Evolutionary conservation across 2,888 invertebrate genomes (phyloP).

Genomic region (Drosophila phalerata): DNA sequence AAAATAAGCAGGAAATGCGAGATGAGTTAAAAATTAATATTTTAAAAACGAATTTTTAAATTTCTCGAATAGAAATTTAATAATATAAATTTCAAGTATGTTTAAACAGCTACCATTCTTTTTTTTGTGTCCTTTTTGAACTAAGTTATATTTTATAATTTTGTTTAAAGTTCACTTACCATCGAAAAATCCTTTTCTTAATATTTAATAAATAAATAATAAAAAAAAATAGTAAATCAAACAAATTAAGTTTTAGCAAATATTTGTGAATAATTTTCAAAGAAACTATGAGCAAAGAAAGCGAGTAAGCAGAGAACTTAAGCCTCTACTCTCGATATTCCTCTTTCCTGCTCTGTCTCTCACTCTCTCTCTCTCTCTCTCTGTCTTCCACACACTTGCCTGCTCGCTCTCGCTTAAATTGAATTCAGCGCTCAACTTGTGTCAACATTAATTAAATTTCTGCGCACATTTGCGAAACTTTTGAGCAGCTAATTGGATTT

Average conservation of each 20-base stretch:
- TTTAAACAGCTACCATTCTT: no score
- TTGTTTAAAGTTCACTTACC: no score
- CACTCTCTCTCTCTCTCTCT: not conserved
- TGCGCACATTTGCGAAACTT: conserved; percentile 74
- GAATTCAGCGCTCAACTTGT: conserved; percentile 60
- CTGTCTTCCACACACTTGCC: not conserved
- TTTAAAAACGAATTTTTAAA: no score
- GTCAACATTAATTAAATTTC: conserved; percentile 80
- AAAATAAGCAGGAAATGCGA: not conserved
- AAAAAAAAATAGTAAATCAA: not conserved
- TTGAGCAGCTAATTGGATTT: conserved; percentile 82
- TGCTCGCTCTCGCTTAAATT: conserved; percentile 43
- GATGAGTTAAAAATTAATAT: not conserved
- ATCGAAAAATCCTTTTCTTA: no score
- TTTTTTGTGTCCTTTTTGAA: no score
- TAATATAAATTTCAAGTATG: no score
- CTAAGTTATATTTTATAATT: no score
- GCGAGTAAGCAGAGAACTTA: not conserved
- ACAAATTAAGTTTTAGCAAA: not conserved
- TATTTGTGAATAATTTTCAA: not conserved
- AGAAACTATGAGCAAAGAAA: not conserved
- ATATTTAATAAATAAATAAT: no score
- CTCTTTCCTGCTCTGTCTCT: not conserved
- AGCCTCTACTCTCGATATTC: no score
- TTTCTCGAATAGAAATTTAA: no score